A percentile compares a stretch with the other conserved stretches of the same genome.
These are phyloP conservation scores for Tetrapedia diversipes DNA, from an alignment of 2,888 invertebrate species.

Conservation along the genomic window DNA sequence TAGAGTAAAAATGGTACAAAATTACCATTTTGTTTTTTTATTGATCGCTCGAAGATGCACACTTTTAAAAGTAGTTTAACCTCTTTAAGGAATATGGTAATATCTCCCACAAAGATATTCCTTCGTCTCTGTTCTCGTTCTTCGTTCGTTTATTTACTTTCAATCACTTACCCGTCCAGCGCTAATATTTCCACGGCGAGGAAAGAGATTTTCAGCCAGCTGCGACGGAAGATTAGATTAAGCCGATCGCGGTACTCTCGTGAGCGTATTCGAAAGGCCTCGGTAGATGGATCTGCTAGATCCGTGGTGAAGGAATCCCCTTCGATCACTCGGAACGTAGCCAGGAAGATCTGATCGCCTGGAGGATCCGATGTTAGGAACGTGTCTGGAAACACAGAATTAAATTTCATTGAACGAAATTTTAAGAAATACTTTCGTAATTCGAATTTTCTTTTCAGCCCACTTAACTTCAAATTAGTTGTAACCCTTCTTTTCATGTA, in stretches of 20 bases:
- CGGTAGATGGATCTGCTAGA: constrained; percentile 87
- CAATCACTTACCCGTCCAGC: constrained; percentile 89
- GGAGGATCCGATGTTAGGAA: constrained; percentile 89
- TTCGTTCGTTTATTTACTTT: not conserved
- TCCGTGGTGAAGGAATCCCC: constrained; percentile 89
- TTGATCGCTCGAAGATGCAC: too few relatives aligned
- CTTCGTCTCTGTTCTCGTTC: too few relatives aligned
- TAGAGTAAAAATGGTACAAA: too few relatives aligned
- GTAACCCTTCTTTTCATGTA: too few relatives aligned
- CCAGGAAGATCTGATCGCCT: constrained; percentile 92
- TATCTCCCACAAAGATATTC: constrained; percentile 14
- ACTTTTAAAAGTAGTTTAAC: constrained; percentile 6
- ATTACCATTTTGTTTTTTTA: too few relatives aligned
- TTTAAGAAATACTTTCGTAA: not conserved
- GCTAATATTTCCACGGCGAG: constrained; percentile 92
- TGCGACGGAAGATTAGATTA: constrained; percentile 89
- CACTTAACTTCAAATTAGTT: too few relatives aligned
- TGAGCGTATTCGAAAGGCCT: constrained; percentile 89
- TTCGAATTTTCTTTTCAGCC: not conserved
- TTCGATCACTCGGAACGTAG: constrained; percentile 89
- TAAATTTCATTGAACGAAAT: not conserved
- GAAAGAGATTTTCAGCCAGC: constrained; percentile 90
- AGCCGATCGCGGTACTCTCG: constrained; percentile 90
- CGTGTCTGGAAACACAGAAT: constrained; percentile 85
- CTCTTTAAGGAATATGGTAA: too few relatives aligned